Conservation (phyloP, 2,888 invertebrate genomes). For the Coenonympha arcania region DNA sequence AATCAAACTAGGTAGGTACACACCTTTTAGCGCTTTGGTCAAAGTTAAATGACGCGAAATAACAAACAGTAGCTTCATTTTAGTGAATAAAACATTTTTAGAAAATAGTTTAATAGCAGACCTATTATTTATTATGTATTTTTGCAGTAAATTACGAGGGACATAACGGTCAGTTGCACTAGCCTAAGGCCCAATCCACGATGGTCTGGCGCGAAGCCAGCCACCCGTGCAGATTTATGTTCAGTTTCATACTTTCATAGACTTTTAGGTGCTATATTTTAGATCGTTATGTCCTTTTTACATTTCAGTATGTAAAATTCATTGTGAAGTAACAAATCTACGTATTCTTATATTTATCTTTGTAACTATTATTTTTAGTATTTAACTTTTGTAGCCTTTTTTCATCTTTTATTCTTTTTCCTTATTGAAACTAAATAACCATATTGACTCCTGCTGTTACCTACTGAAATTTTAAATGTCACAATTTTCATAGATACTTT, state of each 20-base stretch:
- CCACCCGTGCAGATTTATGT: slow-evolving; percentile 54
- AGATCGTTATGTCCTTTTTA: slow-evolving; percentile 11
- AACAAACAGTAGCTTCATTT: too few species aligned
- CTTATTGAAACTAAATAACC: too few species aligned
- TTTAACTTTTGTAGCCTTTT: too few species aligned
- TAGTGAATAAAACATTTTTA: not conserved
- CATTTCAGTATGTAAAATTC: not conserved
- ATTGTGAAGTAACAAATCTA: not conserved
- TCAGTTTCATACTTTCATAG: slow-evolving; percentile 31
- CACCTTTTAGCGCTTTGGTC: too few species aligned
- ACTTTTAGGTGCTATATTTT: slow-evolving; percentile 12
- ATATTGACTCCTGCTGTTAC: too few species aligned
- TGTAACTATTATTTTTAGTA: too few species aligned
- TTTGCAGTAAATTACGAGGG: slow-evolving; percentile 31
- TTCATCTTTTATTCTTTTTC: too few species aligned
- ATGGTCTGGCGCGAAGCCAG: slow-evolving; percentile 51
- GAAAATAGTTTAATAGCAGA: slow-evolving; percentile 2
- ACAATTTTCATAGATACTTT: too few species aligned
- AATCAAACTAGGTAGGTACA: too few species aligned
- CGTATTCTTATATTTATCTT: too few species aligned
- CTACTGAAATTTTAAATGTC: too few species aligned
- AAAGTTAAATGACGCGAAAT: too few species aligned
- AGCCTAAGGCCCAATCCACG: slow-evolving; percentile 31
- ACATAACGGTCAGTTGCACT: slow-evolving; percentile 41
- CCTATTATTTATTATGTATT: slow-evolving; percentile 19